Conservation (phyloP, 2,888 invertebrate genomes). For the Drosophila kuntzei region DNA sequence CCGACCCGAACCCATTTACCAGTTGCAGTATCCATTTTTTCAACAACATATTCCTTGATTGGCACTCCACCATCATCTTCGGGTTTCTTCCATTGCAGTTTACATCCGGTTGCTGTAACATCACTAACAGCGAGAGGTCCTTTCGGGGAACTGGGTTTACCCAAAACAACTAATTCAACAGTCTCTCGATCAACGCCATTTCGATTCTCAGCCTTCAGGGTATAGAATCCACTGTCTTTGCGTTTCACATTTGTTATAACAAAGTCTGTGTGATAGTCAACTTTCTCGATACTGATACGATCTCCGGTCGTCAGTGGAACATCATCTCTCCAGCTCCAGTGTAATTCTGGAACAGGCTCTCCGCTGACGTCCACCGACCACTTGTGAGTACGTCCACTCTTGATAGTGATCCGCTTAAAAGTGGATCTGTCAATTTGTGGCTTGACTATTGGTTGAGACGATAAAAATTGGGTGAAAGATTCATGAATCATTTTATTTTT, state of each 20-base stretch:
- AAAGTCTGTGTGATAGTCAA: slow-evolving; percentile 96
- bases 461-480: slow-evolving; percentile 8
- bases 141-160: slow-evolving; percentile 91
- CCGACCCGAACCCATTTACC: slow-evolving; percentile 92
- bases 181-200: slow-evolving; percentile 90
- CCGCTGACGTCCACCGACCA: slow-evolving; percentile 95
- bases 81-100: slow-evolving; percentile 96
- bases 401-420: slow-evolving; percentile 92
- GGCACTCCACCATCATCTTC: slow-evolving; percentile 98
- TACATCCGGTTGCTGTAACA: slow-evolving; percentile 96
- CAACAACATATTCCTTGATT: slow-evolving; percentile 97
- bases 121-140: slow-evolving; percentile 96
- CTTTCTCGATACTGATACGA: slow-evolving; percentile 90
- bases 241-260: slow-evolving; percentile 88
- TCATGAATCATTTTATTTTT: slow-evolving; percentile 3
- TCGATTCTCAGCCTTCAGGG: slow-evolving; percentile 95
- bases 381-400: slow-evolving; percentile 87
- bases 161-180: slow-evolving; percentile 94
- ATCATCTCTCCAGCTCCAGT: slow-evolving; percentile 88
- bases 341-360: slow-evolving; percentile 96
- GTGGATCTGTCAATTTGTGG: slow-evolving; percentile 97
- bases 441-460: slow-evolving; percentile 93
- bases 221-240: slow-evolving; percentile 94
- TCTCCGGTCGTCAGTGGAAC: slow-evolving; percentile 90
- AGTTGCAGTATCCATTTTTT: slow-evolving; percentile 96